These are phyloP conservation scores for Isoperla grammatica DNA, from an alignment of 2,888 invertebrate species.

Conservation along the genomic window DNA sequence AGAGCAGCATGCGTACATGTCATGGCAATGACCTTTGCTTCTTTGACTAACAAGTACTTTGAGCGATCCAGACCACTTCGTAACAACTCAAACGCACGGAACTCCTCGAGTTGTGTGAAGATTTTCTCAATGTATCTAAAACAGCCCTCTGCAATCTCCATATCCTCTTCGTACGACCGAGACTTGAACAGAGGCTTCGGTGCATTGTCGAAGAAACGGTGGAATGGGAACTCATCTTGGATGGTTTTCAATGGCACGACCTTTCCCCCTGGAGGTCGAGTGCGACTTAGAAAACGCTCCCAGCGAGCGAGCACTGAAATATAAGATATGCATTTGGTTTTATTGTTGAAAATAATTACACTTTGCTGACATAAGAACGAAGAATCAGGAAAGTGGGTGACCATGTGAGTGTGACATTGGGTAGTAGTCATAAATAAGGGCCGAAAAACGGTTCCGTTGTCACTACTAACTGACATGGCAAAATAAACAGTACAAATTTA, in stretches of 20 bases:
- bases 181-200: constrained; percentile 88
- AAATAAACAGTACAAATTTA: no score
- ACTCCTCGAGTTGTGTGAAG: constrained; percentile 96
- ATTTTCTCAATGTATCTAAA: constrained; percentile 84
- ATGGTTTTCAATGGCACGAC: constrained; percentile 43
- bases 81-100: constrained; percentile 93
- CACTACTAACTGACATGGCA: no score
- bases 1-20: constrained; percentile 99
- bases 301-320: constrained; percentile 69
- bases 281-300: constrained; percentile 73
- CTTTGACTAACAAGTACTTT: constrained; percentile 93
- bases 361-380: no score
- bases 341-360: no score
- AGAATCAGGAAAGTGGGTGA: no score
- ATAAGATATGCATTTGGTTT: no score
- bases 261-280: constrained; percentile 48
- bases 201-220: constrained; percentile 87
- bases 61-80: constrained; percentile 93
- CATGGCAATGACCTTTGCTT: constrained; percentile 99
- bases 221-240: constrained; percentile 85
- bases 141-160: constrained; percentile 87
- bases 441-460: no score
- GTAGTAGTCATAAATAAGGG: no score
- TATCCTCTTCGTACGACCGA: constrained; percentile 68
- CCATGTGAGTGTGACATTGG: no score